phyloP scores from a whole-genome alignment of 2,797 vertebrate genomes.

The Nothura maculosa region DNA sequence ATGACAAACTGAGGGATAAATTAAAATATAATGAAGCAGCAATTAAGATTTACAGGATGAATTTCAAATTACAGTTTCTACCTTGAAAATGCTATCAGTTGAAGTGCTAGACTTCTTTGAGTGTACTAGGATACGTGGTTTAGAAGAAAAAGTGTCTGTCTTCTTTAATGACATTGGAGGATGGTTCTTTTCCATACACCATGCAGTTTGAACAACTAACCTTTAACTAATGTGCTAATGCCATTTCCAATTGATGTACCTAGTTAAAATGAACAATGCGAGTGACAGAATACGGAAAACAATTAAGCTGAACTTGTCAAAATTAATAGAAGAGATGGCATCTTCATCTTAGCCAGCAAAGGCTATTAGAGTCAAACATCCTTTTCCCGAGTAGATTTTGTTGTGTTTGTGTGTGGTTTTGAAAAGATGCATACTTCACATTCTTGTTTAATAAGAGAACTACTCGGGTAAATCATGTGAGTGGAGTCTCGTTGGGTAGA shows the following conservation, averaged over 20 bases:
- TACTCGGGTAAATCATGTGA: neutral
- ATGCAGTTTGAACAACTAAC: slow-evolving; percentile 52
- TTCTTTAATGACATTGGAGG: slow-evolving; percentile 33
- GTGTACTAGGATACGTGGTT: neutral
- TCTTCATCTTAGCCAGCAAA: slow-evolving; percentile 44
- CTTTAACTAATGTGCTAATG: slow-evolving; percentile 72
- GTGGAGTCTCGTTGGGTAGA: neutral
- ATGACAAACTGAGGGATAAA: slow-evolving; percentile 2
- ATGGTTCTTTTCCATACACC: neutral
- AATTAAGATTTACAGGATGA: slow-evolving; percentile 2
- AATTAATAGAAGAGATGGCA: slow-evolving; percentile 59
- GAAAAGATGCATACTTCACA: neutral
- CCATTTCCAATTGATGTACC: slow-evolving; percentile 57
- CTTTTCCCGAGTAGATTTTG: neutral
- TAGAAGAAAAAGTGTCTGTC: slow-evolving; percentile 12
- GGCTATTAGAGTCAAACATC: slow-evolving; percentile 29
- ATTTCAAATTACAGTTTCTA: slow-evolving; percentile 12
- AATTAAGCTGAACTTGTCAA: slow-evolving; percentile 73
- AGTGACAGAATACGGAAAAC: slow-evolving; percentile 71
- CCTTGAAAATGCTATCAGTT: neutral
- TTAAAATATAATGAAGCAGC: neutral
- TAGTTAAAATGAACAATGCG: slow-evolving; percentile 64
- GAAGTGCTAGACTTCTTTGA: neutral
- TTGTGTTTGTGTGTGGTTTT: neutral
- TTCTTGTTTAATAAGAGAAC: neutral